Base-by-base conservation (phyloP, 2,888 invertebrate genomes). In the Ptilodon capucinus region DNA sequence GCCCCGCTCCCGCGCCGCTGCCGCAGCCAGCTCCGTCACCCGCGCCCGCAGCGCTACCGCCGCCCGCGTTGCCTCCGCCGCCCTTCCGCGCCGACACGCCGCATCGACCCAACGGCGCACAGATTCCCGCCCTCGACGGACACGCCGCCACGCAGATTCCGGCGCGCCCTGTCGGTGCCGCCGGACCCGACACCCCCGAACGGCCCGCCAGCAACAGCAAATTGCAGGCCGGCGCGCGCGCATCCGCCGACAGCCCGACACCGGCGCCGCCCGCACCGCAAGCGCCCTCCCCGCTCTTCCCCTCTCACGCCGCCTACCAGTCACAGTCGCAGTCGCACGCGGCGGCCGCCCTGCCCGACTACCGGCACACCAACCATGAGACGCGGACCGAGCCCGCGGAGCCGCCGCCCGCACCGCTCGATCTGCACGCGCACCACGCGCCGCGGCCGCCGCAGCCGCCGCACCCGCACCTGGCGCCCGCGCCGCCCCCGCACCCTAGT, bases 1-100 rank as follows among this genome's bases (percentile, higher is more conserved):
- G 93, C 68, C 93, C 93, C 54, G 93, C 93, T 74, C 93, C 93
- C 66, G 93, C 93, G 67, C 93, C 95, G 63, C 93, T 94, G 64
- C 93, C 93, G 62, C 93, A 93, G 66, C 94, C 94, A 60, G 92
- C 92, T 61, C 94, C 94, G 53, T 94, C 94, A 69, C 94, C 95
- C 67, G 95, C 95, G 72, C 94, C 95, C 68, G 94, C 94, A 69
- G 92, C 93, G 63, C 88, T 93, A 67, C 93, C 94, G 56, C 93
- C 93, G 66, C 93, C 93, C 67, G 93, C 93, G 61, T 89, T 93
- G 61, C 93, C 93, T 58, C 93, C 93, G 68, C 93, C 93, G 66
- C 92, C 93, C 62, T 93, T 93, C 81, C 92, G 93, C 81, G 85
- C 85, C 64, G 88, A 88, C 69, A 81, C 86, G 13, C 86, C 86